Base-by-base conservation (phyloP, 2,888 invertebrate species). In the Eutolmus rufibarbis region DNA sequence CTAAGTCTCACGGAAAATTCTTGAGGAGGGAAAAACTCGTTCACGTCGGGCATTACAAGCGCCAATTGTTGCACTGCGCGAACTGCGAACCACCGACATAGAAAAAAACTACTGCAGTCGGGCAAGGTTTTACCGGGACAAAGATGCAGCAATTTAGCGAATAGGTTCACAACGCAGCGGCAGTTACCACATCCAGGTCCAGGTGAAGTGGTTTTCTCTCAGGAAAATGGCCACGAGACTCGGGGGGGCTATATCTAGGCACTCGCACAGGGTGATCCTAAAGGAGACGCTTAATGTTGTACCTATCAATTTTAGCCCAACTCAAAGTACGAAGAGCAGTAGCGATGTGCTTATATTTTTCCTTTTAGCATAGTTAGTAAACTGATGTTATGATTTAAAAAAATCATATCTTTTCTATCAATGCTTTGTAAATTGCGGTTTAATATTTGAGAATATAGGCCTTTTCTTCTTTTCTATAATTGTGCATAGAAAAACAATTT, bases 1-100 rank as follows among this genome's bases (percentile, higher is more conserved):
- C 74, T 46, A 85, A 85, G 85, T 74, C 85, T 74, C 74, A 85
- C 74, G 23, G 46, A 85, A 85, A 85, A 66, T 51, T 51, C 85
- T 85, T 74, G 37, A 46, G 74, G 12, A 85, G 74, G 84, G 74
- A 85, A 85, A 85, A 85, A 85, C 85, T 85, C 85, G 85, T 85
- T 85, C 85, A 74, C 9, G 85, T 74, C 46, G 85, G 74, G 85
- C 19, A 85, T 46, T 85, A 74, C 85, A 74, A 85, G 74, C 85
- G 74, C 85, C 85, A 85, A 85, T 85, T 85, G 85, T 85, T 85
- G 85, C 85, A 46, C 74, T 74, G 40, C 74, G 43, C 43, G 43
- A 46, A 16, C 43, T 16, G 85, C 74, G 74, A 43, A 16, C 28
- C 43, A 74, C 37, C 74, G 82, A 82, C 82, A 82, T 82, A 66